These are phyloP conservation scores for Caenorhabditis elegans DNA, from an alignment of 1,140 invertebrate genomes.

Conservation along the genomic window DNA sequence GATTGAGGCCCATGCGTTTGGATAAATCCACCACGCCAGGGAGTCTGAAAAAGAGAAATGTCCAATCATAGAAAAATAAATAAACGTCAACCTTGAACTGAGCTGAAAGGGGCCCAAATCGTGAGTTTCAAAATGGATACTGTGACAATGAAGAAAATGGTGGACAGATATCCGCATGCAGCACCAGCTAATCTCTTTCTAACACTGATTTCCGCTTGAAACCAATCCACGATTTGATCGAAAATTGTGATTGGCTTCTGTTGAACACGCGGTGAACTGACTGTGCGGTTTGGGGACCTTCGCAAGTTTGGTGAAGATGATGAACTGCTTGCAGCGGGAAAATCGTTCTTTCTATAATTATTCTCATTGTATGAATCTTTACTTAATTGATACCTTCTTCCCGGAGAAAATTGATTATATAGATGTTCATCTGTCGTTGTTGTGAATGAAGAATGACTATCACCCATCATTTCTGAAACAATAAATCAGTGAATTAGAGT, in stretches of 20 bases:
- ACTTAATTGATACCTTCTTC: neutral
- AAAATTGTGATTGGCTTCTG: neutral
- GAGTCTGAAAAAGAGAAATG: neutral
- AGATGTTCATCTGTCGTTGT: neutral
- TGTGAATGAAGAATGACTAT: neutral
- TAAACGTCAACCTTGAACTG: neutral
- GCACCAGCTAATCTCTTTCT: neutral
- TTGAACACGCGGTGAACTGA: neutral
- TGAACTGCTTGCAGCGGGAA: neutral
- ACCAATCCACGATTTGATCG: neutral
- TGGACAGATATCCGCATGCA: neutral
- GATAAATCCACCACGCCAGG: neutral
- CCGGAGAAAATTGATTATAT: neutral
- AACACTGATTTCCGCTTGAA: neutral
- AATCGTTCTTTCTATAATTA: neutral
- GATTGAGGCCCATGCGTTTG: neutral
- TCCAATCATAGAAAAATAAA: neutral
- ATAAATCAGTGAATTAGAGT: no score
- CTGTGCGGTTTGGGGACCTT: neutral
- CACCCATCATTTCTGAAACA: neutral
- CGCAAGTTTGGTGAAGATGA: neutral
- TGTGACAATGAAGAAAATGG: neutral
- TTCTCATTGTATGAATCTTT: neutral
- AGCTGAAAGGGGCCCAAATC: constrained; percentile 1
- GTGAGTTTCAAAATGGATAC: neutral